Percentiles rank a stretch among this genome's conserved stretches.
These are phyloP conservation scores for Penaeus chinensis DNA, from an alignment of 1,140 invertebrate genomes.

Conservation along the genomic window DNA sequence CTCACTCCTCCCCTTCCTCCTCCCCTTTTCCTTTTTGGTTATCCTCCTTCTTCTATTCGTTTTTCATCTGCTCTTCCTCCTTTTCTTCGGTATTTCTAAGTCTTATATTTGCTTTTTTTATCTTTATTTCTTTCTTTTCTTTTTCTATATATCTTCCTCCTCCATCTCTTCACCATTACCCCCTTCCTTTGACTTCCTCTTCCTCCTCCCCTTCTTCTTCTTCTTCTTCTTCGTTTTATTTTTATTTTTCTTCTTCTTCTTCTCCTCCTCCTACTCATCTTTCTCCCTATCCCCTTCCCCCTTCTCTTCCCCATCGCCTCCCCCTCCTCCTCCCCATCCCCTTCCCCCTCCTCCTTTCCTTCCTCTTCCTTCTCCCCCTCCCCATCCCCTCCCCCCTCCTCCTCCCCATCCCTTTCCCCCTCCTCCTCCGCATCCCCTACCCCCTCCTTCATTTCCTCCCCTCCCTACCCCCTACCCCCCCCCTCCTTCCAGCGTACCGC, in stretches of 20 bases:
- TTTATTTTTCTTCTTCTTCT: background rate
- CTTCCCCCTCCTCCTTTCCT: background rate
- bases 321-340: background rate
- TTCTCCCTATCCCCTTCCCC: background rate
- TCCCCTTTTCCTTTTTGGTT: too few species aligned
- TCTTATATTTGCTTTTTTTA: too few species aligned
- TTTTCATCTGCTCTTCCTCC: too few species aligned
- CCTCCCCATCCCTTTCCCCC: background rate
- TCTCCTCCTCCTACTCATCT: background rate
- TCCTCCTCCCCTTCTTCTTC: too few species aligned
- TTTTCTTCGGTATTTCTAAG: too few species aligned
- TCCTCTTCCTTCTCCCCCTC: background rate
- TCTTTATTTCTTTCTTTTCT: too few species aligned
- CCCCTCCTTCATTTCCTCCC: background rate
- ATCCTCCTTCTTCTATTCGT: too few species aligned
- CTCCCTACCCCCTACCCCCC: background rate
- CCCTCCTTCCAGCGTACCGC: background rate
- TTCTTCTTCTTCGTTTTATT: background rate
- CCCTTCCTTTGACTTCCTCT: too few species aligned
- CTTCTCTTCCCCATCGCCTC: background rate
- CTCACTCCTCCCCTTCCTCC: too few species aligned
- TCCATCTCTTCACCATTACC: too few species aligned
- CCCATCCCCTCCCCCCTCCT: too few species aligned
- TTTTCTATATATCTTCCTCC: too few species aligned
- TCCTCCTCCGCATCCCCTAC: background rate